Conservation (phyloP, 2,888 invertebrate species). For the Dilophus febrilis region DNA sequence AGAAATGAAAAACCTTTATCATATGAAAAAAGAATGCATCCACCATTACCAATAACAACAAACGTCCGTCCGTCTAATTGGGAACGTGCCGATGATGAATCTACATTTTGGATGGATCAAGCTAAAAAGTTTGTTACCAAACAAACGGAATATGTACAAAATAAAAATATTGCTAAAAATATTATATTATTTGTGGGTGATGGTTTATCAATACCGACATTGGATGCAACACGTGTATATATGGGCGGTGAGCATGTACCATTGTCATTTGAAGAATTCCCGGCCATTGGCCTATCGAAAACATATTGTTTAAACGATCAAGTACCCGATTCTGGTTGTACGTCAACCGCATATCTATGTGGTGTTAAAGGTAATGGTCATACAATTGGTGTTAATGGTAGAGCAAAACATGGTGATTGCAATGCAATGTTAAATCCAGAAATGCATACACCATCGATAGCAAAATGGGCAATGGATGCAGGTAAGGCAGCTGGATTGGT, state of each 20-base stretch:
- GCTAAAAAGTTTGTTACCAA: constrained; percentile 12
- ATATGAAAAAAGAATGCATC: too few species aligned
- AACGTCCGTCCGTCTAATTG: too few species aligned
- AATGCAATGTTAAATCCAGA: constrained; percentile 32
- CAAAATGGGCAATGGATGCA: constrained; percentile 49
- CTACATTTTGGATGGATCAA: constrained; percentile 3
- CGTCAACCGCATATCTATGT: constrained; percentile 60
- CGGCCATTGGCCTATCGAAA: constrained; percentile 56
- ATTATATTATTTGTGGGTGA: constrained; percentile 72
- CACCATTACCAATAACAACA: too few species aligned
- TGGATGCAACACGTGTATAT: constrained; percentile 58
- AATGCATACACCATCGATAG: constrained; percentile 44
- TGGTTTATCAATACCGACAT: constrained; percentile 71
- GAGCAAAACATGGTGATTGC: constrained; percentile 42
- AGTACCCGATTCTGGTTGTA: constrained; percentile 71
- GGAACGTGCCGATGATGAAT: constrained; percentile 3
- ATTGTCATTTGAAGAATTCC: constrained; percentile 59
- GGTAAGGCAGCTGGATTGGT: constrained; percentile 47
- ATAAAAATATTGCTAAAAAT: constrained; percentile 45
- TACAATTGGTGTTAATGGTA: constrained; percentile 47
- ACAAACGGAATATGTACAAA: constrained; percentile 18
- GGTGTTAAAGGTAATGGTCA: constrained; percentile 63
- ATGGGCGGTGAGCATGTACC: constrained; percentile 58
- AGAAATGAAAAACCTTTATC: too few species aligned
- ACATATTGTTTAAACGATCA: constrained; percentile 61